Base-by-base conservation (phyloP, 2,113 vertebrate genomes). In the Australoheros scitulus region DNA sequence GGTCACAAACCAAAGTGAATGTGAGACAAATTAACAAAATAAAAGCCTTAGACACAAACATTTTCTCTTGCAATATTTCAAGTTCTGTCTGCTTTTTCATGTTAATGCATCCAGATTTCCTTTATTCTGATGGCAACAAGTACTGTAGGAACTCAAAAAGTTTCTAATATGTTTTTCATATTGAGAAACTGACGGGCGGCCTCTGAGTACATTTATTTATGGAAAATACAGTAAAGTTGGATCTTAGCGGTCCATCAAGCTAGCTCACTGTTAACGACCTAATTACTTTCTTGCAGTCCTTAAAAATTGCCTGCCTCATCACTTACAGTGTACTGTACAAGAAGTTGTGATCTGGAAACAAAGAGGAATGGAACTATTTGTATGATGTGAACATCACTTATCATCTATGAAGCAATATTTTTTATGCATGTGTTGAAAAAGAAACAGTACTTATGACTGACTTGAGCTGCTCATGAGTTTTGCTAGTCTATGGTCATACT, bases 1-100 rank as follows among this genome's bases (percentile, higher is more conserved):
- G 70, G 93, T 89, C 61, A 92, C 89, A 86, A 88, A 74, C 89
- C 82, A 92, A 91, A 61, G 63, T 92, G 91, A 94, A 94, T 90
- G 90, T 92, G 92, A 91, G 59, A 85, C 77, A 85, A 88, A 76
- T 34, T 56, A 78, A 83, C 75, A 50, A 84, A 94, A 92, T 89
- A 94, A 93, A 94, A 90, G 63, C 52, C 77, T 50, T 47, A 65
- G 76, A 90, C 61, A 80, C 38, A 85, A 61, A 79, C 22, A 36
- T 61, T 26, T 83, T 76, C 81, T 89, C 65, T 17, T 55, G 14
- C 24, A 56, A 34, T 87, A 77, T 81, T 75, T 82, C 57, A 81
- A 29, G 8, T 34, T 61, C 20, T 70, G 24, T 83, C 80, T 88
- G 82, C 17, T 85, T 87, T 38, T 57, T 6, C 7, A 76, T 83